Evolutionary conservation across 2,113 vertebrate genomes (phyloP), one percentile per base, ranked within the genome.

Genomic region (Ailuropoda melanoleuca): DNA sequence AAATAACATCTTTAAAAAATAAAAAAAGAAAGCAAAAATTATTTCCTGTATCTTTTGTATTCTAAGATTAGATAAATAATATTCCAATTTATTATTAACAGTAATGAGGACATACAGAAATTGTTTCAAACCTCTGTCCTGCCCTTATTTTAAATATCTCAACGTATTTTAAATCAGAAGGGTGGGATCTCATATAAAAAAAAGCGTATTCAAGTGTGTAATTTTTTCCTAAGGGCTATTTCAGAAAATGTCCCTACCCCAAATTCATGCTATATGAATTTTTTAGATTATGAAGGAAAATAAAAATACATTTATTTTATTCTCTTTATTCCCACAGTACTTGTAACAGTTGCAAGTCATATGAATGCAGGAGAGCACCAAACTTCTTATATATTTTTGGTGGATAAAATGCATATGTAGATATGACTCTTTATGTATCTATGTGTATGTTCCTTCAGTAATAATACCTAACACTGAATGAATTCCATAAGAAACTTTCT

Each of bases 61-160:
- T 64, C 31, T 86, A 89, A 96, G 34, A 80, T 92, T 94, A 74
- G 11, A 7, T 80, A 91, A 93, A 81, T 53, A 83, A 46, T 80
- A 80, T 90, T 95, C 53, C 37, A 77, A 34, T 66, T 74, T 74
- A 66, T 74, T 78, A 95, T 58, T 75, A 90, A 95, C 34, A 95
- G 24, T 75, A 75, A 64, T 34, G 31, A 85, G 55, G 53, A 81
- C 23, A 64, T 81, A 93, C 78, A 82, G 68, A 87, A 91, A 84
- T 83, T 82, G 13, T 56, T 90, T 60, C 50, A 43, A 93, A 43
- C 24, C 37, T 53, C n/a, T 94, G 8, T 3, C 31, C 18, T 58
- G 48, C 13, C 21, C 93, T 97, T 80, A 74, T 94, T 83, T 96
- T 95, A 86, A 97, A 86, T 48, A 95, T 58, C 74, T 53, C 83